Conservation (phyloP, 2,113 vertebrate species). For the Prolemur simus region DNA sequence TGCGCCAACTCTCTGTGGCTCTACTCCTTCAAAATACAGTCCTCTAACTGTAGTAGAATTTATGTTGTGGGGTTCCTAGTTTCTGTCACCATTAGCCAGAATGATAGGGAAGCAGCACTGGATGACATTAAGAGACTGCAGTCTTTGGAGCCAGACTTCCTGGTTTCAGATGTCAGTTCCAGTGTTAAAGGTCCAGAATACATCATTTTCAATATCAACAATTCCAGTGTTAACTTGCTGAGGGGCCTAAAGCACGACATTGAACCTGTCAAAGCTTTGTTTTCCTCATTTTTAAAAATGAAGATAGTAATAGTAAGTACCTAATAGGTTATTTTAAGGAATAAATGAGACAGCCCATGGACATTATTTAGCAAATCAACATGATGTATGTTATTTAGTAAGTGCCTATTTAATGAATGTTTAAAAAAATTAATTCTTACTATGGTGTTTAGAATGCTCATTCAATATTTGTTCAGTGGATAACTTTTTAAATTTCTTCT, state of each 20-base stretch:
- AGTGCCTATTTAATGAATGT: not conserved
- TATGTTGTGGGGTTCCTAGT: not conserved
- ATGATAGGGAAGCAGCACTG: not conserved
- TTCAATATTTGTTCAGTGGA: not conserved
- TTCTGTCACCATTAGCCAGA: not conserved
- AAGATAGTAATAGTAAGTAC: not conserved
- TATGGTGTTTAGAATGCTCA: not conserved
- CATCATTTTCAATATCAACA: too few relatives aligned
- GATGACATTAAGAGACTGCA: not conserved
- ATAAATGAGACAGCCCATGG: not conserved
- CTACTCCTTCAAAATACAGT: not conserved
- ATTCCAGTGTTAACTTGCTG: not conserved
- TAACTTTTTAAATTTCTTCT: not conserved
- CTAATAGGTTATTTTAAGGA: not conserved
- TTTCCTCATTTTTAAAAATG: not conserved
- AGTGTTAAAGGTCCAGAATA: not conserved
- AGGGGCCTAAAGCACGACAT: not conserved
- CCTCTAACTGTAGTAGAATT: not conserved
- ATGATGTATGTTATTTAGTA: not conserved
- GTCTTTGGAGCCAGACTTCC: not conserved
- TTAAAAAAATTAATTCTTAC: not conserved
- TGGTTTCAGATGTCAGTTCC: not conserved
- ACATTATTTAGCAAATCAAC: not conserved
- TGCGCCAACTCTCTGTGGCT: not conserved
- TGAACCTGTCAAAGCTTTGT: not conserved